phyloP scores from a whole-genome alignment of 2,113 vertebrate genomes.

The Urocitellus parryii region DNA sequence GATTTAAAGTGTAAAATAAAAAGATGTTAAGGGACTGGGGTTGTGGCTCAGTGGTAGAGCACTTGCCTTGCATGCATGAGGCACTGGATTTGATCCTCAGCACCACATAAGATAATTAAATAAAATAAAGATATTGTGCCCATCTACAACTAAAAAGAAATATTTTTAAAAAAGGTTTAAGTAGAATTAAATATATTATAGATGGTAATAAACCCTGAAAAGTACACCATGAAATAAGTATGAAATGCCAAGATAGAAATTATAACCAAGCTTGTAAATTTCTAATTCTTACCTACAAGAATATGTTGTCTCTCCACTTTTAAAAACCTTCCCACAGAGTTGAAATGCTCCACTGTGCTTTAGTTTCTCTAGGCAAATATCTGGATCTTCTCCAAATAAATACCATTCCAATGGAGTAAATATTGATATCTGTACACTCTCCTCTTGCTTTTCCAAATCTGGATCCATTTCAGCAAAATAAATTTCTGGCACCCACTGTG shows the following conservation, averaged over 20 bases:
- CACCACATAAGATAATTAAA: too few relatives aligned
- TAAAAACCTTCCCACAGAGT: conserved; percentile 97
- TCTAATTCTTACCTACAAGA: conserved; percentile 94
- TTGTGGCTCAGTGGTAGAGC: too few relatives aligned
- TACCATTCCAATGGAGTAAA: conserved; percentile 94
- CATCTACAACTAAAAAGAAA: too few relatives aligned
- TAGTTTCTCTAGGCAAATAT: conserved; percentile 93
- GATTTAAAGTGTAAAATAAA: conserved; percentile 32
- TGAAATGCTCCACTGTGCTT: conserved; percentile 93
- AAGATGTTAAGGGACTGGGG: neutral
- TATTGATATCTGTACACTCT: conserved; percentile 88
- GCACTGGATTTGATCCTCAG: too few relatives aligned
- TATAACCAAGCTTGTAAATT: conserved; percentile 26
- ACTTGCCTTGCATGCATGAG: too few relatives aligned
- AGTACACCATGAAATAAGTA: neutral
- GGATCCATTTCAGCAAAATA: conserved; percentile 92
- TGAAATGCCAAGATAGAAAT: conserved; percentile 10
- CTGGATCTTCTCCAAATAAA: conserved; percentile 95
- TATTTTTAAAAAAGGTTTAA: too few relatives aligned
- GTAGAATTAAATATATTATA: neutral
- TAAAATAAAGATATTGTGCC: too few relatives aligned
- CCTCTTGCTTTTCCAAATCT: conserved; percentile 92
- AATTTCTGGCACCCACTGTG: conserved; percentile 93
- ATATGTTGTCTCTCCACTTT: conserved; percentile 98
- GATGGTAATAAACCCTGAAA: neutral